Evolutionary conservation across 2,113 vertebrate species (phyloP).

Genomic region (Eulacestoma nigropectus): DNA sequence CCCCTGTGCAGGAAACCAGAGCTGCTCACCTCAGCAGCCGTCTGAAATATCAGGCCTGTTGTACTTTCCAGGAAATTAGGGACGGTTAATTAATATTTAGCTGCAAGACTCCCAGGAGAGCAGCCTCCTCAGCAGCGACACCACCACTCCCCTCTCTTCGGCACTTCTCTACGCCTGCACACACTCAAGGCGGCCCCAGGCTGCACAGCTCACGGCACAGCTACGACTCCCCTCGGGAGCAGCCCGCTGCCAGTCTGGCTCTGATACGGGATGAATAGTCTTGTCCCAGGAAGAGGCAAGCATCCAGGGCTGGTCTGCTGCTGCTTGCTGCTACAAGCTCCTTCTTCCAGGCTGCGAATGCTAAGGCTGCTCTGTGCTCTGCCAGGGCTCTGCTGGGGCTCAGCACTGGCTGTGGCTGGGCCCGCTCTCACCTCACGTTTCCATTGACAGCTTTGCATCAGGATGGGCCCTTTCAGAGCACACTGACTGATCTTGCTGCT

Average conservation of each 20-base stretch:
- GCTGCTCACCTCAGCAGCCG: not conserved
- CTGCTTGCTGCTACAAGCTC: not conserved
- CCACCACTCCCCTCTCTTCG: not conserved
- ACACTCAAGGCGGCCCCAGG: too few relatives aligned
- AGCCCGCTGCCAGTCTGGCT: not conserved
- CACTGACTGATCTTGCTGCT: not conserved
- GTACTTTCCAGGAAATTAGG: not conserved
- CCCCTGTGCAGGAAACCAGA: not conserved
- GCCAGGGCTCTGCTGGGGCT: not conserved
- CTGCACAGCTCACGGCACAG: fast-evolving
- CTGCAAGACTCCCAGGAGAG: not conserved
- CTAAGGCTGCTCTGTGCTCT: not conserved
- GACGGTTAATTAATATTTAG: not conserved
- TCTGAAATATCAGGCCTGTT: not conserved
- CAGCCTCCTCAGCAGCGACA: not conserved
- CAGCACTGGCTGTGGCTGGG: fast-evolving
- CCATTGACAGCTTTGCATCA: not conserved
- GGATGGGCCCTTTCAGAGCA: not conserved
- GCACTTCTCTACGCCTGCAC: not conserved
- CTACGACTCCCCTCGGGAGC: fast-evolving
- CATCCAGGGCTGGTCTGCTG: not conserved
- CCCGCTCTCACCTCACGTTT: fast-evolving
- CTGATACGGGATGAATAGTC: fast-evolving
- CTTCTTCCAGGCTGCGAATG: not conserved
- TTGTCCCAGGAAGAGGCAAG: not conserved